Evolutionary conservation across 2,113 vertebrate species (phyloP).

Genomic region (Leptodactylus fuscus): DNA sequence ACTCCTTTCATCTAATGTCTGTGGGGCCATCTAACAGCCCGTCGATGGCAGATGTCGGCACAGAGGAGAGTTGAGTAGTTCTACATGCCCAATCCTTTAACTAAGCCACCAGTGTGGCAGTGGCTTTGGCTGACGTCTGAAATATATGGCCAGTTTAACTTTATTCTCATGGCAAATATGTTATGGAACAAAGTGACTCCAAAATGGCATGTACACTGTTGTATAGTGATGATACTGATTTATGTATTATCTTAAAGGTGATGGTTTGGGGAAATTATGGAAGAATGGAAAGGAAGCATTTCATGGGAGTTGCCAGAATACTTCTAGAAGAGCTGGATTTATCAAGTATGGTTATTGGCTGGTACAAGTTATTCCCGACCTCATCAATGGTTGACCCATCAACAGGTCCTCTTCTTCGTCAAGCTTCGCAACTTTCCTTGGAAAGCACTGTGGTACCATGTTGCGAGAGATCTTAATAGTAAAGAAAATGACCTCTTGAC

Average conservation of each 20-base stretch:
- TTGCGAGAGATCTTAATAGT: constrained; percentile 91
- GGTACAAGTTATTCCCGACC: constrained; percentile 99
- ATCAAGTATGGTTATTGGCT: constrained; percentile 91
- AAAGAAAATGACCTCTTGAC: constrained; percentile 63
- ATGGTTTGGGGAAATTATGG: constrained; percentile 99
- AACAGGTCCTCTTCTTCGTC: constrained; percentile 90
- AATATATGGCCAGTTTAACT: too few relatives aligned
- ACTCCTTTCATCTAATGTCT: too few relatives aligned
- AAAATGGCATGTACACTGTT: neutral
- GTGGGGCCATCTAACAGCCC: too few relatives aligned
- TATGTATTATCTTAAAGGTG: constrained; percentile 75
- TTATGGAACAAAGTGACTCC: too few relatives aligned
- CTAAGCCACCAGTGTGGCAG: too few relatives aligned
- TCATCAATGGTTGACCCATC: constrained; percentile 98
- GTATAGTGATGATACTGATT: neutral
- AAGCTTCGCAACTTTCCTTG: constrained; percentile 95
- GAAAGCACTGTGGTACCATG: constrained; percentile 97
- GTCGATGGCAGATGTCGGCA: too few relatives aligned
- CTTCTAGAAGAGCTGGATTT: constrained; percentile 97
- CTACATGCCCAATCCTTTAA: too few relatives aligned
- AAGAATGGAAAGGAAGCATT: constrained; percentile 97
- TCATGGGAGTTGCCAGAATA: constrained; percentile 97
- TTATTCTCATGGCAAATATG: too few relatives aligned
- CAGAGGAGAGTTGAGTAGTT: too few relatives aligned
- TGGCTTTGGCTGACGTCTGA: too few relatives aligned